These are phyloP conservation scores for Elephas maximus DNA, from an alignment of 2,113 vertebrate species.

Conservation along the genomic window DNA sequence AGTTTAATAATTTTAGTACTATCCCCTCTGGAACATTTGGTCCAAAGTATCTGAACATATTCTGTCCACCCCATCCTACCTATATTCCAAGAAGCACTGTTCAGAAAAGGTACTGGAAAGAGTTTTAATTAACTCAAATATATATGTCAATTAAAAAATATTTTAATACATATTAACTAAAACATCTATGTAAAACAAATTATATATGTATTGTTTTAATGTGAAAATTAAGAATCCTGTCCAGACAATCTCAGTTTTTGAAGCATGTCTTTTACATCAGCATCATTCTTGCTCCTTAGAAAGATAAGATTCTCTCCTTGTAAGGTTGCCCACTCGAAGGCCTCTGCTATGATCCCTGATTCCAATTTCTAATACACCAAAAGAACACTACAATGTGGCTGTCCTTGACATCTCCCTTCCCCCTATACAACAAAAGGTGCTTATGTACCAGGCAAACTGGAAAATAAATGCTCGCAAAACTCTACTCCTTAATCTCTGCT, in stretches of 20 bases:
- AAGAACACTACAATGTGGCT: not conserved
- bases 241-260: not conserved
- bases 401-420: not conserved
- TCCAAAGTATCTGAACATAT: not conserved
- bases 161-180: not conserved
- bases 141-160: constrained; percentile 1
- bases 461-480: not conserved
- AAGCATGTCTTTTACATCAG: not conserved
- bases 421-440: not conserved
- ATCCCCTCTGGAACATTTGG: not conserved
- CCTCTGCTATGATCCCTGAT: not conserved
- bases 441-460: not conserved
- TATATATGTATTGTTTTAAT: not conserved
- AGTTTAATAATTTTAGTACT: not conserved
- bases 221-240: constrained; percentile 11
- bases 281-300: not conserved
- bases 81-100: not conserved
- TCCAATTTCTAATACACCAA: not conserved
- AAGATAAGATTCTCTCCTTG: not conserved
- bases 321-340: not conserved
- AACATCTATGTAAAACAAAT: not conserved
- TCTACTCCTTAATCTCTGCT: constrained; percentile 4
- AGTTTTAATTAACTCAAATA: constrained; percentile 11
- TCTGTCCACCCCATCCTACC: not conserved
- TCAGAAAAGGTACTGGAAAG: not conserved